Evolutionary conservation across 2,113 vertebrate species (phyloP).

Genomic region (Pongo abelii): DNA sequence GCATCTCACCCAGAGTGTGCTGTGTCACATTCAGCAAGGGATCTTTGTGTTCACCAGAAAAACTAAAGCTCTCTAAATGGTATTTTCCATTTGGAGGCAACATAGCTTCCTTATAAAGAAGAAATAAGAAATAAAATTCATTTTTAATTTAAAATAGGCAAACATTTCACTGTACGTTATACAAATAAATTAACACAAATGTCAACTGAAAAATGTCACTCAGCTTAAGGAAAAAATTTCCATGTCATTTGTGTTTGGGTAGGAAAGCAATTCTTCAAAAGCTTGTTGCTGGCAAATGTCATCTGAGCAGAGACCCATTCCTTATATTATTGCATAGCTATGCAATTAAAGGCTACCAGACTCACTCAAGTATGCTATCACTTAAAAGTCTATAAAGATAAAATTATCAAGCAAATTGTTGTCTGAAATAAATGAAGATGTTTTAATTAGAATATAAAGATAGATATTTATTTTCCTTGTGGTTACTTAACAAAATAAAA

Average conservation of each 20-base stretch:
- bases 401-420: slow-evolving; percentile 1
- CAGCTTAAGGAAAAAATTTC: background rate
- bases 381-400: background rate
- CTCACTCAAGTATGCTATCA: background rate
- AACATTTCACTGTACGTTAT: slow-evolving; percentile 1
- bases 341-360: background rate
- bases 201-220: slow-evolving; percentile 43
- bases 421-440: slow-evolving; percentile 5
- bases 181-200: slow-evolving; percentile 15
- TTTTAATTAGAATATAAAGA: background rate
- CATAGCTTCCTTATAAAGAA: background rate
- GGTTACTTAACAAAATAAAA: slow-evolving; percentile 10
- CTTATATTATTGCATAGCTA: background rate
- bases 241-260: background rate
- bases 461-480: background rate
- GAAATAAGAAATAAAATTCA: background rate
- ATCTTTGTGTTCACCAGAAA: slow-evolving; percentile 3
- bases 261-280: background rate
- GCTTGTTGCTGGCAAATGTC: background rate
- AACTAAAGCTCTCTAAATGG: slow-evolving; percentile 41
- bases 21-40: background rate
- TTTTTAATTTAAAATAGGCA: slow-evolving; percentile 31
- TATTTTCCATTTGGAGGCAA: background rate
- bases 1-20: background rate
- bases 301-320: background rate